These are phyloP conservation scores for Ochropleura plecta DNA, from an alignment of 2,888 invertebrate species.

Conservation along the genomic window DNA sequence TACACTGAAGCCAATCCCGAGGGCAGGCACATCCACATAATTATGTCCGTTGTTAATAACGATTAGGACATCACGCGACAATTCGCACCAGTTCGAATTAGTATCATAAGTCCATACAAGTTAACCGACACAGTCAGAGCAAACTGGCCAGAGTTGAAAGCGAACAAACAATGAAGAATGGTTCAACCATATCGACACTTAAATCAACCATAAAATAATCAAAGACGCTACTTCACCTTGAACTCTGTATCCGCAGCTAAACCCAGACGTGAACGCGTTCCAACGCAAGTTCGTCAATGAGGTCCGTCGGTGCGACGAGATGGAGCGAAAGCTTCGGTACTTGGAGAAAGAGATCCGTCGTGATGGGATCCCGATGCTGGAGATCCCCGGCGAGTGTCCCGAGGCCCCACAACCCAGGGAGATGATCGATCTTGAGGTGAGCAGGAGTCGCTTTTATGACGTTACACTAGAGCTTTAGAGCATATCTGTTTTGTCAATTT, in stretches of 20 bases:
- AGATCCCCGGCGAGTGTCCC: constrained; percentile 98
- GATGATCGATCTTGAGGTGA: constrained; percentile 99
- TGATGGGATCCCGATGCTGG: constrained; percentile 99
- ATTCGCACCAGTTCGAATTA: neutral
- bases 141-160: neutral
- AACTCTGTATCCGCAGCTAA: constrained; percentile 91
- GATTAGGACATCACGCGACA: neutral
- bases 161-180: no score
- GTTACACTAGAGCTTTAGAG: neutral
- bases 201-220: neutral
- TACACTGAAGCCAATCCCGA: neutral
- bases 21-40: neutral
- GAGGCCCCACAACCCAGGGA: constrained; percentile 99
- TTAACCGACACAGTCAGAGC: neutral
- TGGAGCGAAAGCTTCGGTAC: constrained; percentile 99
- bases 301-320: constrained; percentile 99
- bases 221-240: neutral
- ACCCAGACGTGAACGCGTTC: constrained; percentile 99
- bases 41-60: neutral
- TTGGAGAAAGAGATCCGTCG: constrained; percentile 99
- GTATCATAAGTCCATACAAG: neutral
- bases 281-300: constrained; percentile 99
- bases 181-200: neutral
- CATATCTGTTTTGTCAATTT: neutral
- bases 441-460: constrained; percentile 19